These are phyloP conservation scores for Seriola rivoliana DNA, from an alignment of 2,113 vertebrate species.

Conservation along the genomic window DNA sequence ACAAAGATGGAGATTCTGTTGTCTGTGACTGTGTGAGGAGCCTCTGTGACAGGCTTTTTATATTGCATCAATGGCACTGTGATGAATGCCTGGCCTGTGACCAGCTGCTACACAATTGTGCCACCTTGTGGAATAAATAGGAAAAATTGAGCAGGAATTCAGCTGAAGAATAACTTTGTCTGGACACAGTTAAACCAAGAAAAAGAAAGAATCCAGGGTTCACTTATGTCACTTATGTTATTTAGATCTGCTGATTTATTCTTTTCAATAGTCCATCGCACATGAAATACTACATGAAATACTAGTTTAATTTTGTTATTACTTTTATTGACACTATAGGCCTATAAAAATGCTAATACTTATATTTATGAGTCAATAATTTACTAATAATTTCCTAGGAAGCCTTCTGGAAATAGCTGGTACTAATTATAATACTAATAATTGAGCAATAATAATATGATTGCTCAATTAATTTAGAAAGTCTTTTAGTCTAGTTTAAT, in stretches of 20 bases:
- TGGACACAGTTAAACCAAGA: background rate
- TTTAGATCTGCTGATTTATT: background rate
- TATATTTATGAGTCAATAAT: background rate
- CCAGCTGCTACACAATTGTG: constrained; percentile 80
- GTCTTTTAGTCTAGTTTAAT: background rate
- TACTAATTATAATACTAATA: background rate
- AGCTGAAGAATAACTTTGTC: constrained; percentile 10
- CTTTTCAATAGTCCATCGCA: background rate
- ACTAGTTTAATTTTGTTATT: background rate
- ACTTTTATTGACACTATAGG: no score
- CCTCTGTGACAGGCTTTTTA: constrained; percentile 42
- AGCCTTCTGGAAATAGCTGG: background rate
- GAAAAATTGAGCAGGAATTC: constrained; percentile 25
- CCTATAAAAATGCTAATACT: background rate
- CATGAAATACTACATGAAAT: background rate
- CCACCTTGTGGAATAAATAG: constrained; percentile 82
- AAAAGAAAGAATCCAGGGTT: background rate
- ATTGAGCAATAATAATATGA: no score
- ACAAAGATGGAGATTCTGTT: constrained; percentile 51
- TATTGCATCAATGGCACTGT: constrained; percentile 17
- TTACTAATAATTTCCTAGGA: background rate
- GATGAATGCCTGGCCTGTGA: constrained; percentile 41
- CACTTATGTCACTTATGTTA: background rate
- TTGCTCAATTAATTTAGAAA: background rate
- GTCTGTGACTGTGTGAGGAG: constrained; percentile 40